phyloP scores from a whole-genome alignment of 2,888 invertebrate species.

The Halictus quadricinctus region DNA sequence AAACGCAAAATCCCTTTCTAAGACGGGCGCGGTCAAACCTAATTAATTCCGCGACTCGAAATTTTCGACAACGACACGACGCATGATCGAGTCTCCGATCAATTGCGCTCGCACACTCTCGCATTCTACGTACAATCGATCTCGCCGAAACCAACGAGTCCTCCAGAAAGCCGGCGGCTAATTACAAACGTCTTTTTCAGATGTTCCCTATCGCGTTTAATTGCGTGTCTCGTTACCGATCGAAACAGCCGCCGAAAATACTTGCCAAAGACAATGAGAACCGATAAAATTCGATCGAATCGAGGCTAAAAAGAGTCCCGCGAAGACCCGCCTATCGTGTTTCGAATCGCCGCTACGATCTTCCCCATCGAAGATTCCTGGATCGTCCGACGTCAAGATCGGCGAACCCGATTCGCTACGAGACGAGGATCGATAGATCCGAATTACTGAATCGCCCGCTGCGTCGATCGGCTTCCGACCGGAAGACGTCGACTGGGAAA shows the following conservation, averaged over 20 bases:
- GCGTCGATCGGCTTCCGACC: background rate
- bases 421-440: background rate
- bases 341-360: background rate
- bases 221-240: background rate
- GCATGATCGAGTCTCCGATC: background rate
- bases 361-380: background rate
- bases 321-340: background rate
- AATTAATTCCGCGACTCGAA: too few species aligned
- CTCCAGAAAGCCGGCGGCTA: background rate
- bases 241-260: constrained; percentile 1
- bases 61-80: background rate
- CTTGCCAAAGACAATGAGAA: background rate
- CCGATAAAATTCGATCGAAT: background rate
- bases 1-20: background rate
- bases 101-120: background rate
- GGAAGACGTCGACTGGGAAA: constrained; percentile 33
- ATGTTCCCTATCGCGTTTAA: background rate
- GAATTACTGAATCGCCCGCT: too few species aligned
- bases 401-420: background rate
- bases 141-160: background rate
- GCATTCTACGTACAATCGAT: background rate
- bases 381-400: constrained; percentile 10
- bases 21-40: background rate
- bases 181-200: background rate
- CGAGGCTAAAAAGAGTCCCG: background rate